phyloP scores from a whole-genome alignment of 1,140 invertebrate species.

The Diorhabda carinulata region DNA sequence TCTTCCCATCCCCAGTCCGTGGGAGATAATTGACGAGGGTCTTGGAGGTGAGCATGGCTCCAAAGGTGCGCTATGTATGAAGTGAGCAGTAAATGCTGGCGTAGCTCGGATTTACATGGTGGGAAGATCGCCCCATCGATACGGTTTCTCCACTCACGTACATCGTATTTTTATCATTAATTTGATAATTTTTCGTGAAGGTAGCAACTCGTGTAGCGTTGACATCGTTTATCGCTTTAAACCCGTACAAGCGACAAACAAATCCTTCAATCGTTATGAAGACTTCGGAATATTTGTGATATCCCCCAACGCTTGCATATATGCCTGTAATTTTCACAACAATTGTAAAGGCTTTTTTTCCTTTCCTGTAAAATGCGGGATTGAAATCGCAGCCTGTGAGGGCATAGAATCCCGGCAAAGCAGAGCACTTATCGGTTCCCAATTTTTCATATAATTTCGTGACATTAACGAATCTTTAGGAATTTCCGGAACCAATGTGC shows the following conservation, averaged over 20 bases:
- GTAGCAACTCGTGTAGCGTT: constrained; percentile 9
- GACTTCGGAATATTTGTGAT: constrained; percentile 4
- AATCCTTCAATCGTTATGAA: constrained; percentile 16
- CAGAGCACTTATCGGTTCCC: constrained; percentile 30
- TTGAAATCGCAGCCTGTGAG: constrained; percentile 47
- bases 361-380: constrained; percentile 40
- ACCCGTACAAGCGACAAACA: constrained; percentile 10
- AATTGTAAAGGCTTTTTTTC: constrained; percentile 22
- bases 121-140: constrained; percentile 12
- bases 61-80: constrained; percentile 16
- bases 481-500: constrained; percentile 33
- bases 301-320: neutral
- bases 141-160: neutral
- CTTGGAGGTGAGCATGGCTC: constrained; percentile 9
- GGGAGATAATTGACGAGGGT: neutral
- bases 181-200: constrained; percentile 10
- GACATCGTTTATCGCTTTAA: constrained; percentile 8
- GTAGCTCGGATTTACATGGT: constrained; percentile 16
- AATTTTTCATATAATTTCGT: constrained; percentile 25
- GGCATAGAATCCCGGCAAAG: constrained; percentile 43
- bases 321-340: constrained; percentile 4
- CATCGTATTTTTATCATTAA: constrained; percentile 8
- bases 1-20: constrained; percentile 16
- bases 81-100: constrained; percentile 12
- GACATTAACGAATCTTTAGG: constrained; percentile 35